phyloP scores from a whole-genome alignment of 2,113 vertebrate genomes.

The Stegostoma tigrinum region DNA sequence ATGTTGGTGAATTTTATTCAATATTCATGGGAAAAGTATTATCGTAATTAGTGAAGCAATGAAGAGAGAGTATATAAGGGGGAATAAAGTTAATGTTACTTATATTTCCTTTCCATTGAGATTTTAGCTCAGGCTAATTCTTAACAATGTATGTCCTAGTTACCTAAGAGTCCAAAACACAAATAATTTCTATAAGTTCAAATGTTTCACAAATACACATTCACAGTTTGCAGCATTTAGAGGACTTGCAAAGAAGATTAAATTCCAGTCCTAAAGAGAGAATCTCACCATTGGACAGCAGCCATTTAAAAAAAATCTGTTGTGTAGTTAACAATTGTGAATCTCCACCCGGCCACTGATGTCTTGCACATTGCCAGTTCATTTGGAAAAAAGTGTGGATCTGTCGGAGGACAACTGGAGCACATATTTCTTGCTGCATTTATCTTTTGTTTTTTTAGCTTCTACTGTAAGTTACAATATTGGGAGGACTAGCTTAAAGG shows the following conservation, averaged over 20 bases:
- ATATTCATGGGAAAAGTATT: background rate
- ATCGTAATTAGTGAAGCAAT: background rate
- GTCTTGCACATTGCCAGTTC: background rate
- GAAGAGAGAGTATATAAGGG: background rate
- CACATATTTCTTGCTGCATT: background rate
- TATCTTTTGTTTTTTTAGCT: background rate
- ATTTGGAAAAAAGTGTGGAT: background rate
- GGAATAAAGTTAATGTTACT: background rate
- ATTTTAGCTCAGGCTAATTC: background rate
- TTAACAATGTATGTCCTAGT: background rate
- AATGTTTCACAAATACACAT: background rate
- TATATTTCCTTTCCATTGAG: background rate
- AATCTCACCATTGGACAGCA: background rate
- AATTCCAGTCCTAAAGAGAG: background rate
- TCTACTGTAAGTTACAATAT: background rate
- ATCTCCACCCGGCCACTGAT: background rate
- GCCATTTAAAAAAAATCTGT: background rate
- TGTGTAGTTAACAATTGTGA: background rate
- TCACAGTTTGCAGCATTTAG: background rate
- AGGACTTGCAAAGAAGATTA: background rate
- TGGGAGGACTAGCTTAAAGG: background rate
- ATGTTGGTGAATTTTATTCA: background rate
- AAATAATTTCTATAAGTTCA: background rate
- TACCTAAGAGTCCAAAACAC: background rate
- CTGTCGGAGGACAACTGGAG: background rate